Conservation (phyloP, 1,140 invertebrate genomes). For the Papilio dardanus region DNA sequence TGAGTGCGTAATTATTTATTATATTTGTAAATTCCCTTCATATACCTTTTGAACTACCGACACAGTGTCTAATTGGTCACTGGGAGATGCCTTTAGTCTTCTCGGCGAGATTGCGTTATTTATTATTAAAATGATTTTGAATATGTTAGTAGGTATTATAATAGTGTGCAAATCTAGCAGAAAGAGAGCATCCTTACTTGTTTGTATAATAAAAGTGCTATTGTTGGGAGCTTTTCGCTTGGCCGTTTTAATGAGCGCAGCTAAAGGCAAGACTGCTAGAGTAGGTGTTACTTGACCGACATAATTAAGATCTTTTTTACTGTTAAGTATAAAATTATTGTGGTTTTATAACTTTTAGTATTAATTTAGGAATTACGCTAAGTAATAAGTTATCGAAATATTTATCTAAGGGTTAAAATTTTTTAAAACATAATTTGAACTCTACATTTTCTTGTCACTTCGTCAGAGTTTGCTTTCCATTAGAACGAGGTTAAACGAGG, state of each 20-base stretch:
- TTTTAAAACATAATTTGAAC: not conserved
- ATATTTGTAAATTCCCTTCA: too few species aligned
- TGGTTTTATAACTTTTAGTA: not conserved
- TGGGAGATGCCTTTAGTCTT: too few species aligned
- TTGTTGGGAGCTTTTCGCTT: conserved; percentile 6
- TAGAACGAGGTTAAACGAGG: not conserved
- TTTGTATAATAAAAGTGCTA: conserved; percentile 2
- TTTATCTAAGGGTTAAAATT: too few species aligned
- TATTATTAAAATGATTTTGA: too few species aligned
- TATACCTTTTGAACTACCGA: too few species aligned
- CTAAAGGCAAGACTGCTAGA: not conserved
- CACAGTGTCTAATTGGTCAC: too few species aligned
- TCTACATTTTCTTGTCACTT: not conserved
- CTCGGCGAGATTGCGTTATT: too few species aligned
- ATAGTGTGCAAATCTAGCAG: too few species aligned
- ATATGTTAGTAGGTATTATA: too few species aligned
- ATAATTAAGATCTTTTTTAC: not conserved
- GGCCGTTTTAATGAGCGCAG: not conserved
- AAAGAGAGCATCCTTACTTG: not conserved
- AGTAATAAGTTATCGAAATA: too few species aligned
- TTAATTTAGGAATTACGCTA: not conserved
- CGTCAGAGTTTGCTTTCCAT: not conserved
- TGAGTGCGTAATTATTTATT: too few species aligned
- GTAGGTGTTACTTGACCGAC: not conserved
- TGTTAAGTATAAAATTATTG: not conserved